Base-by-base conservation (phyloP, 1,140 invertebrate species). In the Nymphalis io region DNA sequence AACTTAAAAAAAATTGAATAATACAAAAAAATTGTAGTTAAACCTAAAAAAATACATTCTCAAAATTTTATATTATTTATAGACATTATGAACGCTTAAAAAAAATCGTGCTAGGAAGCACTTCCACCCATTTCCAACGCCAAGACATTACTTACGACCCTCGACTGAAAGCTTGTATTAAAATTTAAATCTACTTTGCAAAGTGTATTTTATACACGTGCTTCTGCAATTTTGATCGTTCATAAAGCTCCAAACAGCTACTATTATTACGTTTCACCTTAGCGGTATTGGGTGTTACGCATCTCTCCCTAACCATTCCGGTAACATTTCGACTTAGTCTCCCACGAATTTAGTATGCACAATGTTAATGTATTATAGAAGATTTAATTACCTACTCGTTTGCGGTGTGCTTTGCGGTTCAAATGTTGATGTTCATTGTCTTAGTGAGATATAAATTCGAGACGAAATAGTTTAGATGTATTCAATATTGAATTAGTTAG, bases 161-260 rank as follows among this genome's bases (percentile, higher is more conserved):
- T 86, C 86, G 74, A 85, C 87, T 89, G 87, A 89, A 88, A 90
- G 87, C 87, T 89, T 79, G 87, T 90, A 90, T 91, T 91, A 91
- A 91, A 91, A 91, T 91, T 91, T 91, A 91, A 91, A 91, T 89
- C 89, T 91, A 91, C 88, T 91, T 91, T 90, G 81, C 87, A 87
- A 90, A 92, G 88, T 90, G 88, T 90, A 86, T 90, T 91, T 90
- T 90, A 90, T 92, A 90, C 88, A 89, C 84, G 87, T 92, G 88
- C 88, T 89, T 81, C 80, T 90, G 82, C 87, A 91, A 90, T 91
- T 90, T 90, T 90, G 87, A 90, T 90, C 84, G 87, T 91, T 88
- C 86, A 87, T 90, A 90, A 91, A 89, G 82, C 85, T 85, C 77
- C 78, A 82, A 89, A 90, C 82, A 85, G 85, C 84, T 85, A 79